A percentile compares a stretch with the other conserved stretches of the same genome.
phyloP scores from a whole-genome alignment of 2,888 invertebrate species.

The Cantharis nigra region DNA sequence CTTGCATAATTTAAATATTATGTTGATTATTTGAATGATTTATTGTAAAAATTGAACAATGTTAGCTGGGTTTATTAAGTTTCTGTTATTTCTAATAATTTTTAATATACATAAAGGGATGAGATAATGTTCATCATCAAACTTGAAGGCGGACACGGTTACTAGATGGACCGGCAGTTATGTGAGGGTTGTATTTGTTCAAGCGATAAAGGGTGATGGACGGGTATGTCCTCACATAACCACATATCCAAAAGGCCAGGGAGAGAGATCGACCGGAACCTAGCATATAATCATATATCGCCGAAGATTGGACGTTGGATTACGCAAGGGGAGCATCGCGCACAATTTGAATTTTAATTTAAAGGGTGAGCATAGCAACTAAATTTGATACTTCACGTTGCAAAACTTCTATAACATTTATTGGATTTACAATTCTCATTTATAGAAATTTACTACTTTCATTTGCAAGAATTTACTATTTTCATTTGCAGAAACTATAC shows the following conservation, averaged over 20 bases:
- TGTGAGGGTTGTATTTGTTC: slow-evolving; percentile 56
- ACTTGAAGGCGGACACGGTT: slow-evolving; percentile 39
- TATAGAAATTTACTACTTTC: slow-evolving; percentile 4
- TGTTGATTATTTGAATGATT: background rate
- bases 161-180: slow-evolving; percentile 49
- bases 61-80: slow-evolving; percentile 6
- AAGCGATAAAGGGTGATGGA: slow-evolving; percentile 57
- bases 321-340: slow-evolving; percentile 46
- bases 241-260: slow-evolving; percentile 43
- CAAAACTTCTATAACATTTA: slow-evolving; percentile 4
- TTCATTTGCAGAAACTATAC: slow-evolving; percentile 2
- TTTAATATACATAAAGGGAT: slow-evolving; percentile 26
- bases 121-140: slow-evolving; percentile 29
- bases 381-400: slow-evolving; percentile 43
- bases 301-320: slow-evolving; percentile 57
- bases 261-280: slow-evolving; percentile 56
- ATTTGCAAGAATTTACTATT: slow-evolving; percentile 4
- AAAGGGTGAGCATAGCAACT: slow-evolving; percentile 52
- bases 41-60: background rate
- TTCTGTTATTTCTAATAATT: slow-evolving; percentile 19
- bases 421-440: slow-evolving; percentile 5
- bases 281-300: slow-evolving; percentile 56
- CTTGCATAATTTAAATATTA: background rate
- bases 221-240: slow-evolving; percentile 58
- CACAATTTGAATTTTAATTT: slow-evolving; percentile 58